A percentile compares a stretch with the other conserved stretches of the same genome.
phyloP scores from a whole-genome alignment of 2,888 invertebrate genomes.

The Cosmia pyralina region DNA sequence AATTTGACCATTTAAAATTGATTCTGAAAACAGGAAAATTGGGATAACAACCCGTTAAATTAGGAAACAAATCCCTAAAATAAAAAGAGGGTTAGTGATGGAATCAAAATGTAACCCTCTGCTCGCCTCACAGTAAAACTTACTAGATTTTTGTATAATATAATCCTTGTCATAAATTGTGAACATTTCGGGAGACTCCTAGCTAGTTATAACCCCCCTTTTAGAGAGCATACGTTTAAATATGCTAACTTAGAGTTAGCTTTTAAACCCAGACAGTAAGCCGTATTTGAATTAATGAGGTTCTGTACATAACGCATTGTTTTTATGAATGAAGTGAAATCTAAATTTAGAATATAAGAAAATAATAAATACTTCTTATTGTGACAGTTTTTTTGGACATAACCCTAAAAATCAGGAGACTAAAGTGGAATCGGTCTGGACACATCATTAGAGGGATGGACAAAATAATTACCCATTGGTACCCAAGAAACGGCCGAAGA shows the following conservation, averaged over 20 bases:
- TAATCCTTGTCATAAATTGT: slow-evolving; percentile 29
- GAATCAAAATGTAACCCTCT: background rate
- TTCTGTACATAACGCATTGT: background rate
- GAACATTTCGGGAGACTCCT: slow-evolving; percentile 23
- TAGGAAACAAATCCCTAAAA: background rate
- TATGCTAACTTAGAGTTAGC: slow-evolving; percentile 20
- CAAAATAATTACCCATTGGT: no score
- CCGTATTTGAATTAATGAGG: background rate
- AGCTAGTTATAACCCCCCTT: slow-evolving; percentile 23
- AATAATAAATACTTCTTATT: no score
- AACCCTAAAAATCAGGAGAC: no score
- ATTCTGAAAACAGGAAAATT: no score
- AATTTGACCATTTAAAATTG: no score
- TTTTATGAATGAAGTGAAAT: background rate
- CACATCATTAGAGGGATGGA: no score
- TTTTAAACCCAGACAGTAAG: slow-evolving; percentile 22
- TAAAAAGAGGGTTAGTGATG: no score
- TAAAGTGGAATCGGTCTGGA: no score
- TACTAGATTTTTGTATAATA: slow-evolving; percentile 24
- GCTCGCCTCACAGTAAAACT: background rate
- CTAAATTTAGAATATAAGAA: background rate
- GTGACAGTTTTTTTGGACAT: no score
- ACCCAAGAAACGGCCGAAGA: no score
- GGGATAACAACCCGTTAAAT: no score
- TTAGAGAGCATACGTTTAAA: slow-evolving; percentile 38